phyloP scores from a whole-genome alignment of 2,797 vertebrate species.

The Diglossa cyanea region DNA sequence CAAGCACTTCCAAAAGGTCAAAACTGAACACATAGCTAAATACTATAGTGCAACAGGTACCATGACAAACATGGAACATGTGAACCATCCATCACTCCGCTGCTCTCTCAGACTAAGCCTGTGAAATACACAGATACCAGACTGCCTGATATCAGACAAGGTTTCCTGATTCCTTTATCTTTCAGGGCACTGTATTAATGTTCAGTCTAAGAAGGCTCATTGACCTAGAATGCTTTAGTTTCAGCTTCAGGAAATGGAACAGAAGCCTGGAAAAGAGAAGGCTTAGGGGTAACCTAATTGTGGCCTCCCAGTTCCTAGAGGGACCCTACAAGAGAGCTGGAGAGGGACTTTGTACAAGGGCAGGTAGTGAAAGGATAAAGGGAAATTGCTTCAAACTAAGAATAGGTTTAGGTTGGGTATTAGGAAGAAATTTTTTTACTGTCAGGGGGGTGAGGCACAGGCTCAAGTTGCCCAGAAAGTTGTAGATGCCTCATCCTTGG shows the following conservation, averaged over 20 bases:
- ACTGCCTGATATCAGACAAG: background rate
- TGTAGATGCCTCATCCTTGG: background rate
- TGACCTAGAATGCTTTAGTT: background rate
- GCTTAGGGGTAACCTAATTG: background rate
- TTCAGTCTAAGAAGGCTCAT: background rate
- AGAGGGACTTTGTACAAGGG: background rate
- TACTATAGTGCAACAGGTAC: background rate
- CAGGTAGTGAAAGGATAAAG: background rate
- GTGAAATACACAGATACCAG: background rate
- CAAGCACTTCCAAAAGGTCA: background rate
- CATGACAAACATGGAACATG: rapidly evolving
- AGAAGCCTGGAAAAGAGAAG: background rate
- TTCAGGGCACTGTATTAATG: background rate
- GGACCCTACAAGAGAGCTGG: background rate
- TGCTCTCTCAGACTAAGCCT: background rate
- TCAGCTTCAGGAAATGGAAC: background rate
- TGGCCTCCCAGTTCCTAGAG: background rate
- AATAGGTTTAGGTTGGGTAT: background rate
- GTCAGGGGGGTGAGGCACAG: background rate
- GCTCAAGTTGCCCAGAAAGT: background rate
- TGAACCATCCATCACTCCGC: background rate
- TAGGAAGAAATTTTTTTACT: background rate
- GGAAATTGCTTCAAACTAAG: background rate
- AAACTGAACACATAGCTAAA: background rate
- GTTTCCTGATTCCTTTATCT: background rate